Conservation (phyloP, 2,113 vertebrate species). For the Xyliphius kryptos region DNA sequence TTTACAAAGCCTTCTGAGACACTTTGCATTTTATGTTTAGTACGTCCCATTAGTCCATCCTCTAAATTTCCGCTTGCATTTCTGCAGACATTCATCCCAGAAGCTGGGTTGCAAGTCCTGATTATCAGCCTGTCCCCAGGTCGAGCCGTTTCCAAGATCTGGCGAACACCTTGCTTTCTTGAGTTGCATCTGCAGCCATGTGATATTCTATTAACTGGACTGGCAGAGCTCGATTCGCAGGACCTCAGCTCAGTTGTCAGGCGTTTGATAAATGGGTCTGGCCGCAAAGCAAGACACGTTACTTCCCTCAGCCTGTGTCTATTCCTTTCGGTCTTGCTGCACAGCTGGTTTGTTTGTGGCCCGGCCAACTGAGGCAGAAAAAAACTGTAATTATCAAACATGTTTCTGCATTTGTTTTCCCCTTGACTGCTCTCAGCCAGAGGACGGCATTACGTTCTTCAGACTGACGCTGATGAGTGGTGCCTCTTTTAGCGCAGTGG, state of each 20-base stretch:
- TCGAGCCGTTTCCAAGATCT: no score
- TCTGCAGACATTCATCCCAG: background rate
- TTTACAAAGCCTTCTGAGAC: no score
- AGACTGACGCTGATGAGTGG: slow-evolving; percentile 3
- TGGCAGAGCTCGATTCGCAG: background rate
- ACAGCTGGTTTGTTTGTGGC: slow-evolving; percentile 5
- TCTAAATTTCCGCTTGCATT: no score
- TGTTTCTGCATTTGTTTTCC: slow-evolving; percentile 19
- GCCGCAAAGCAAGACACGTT: no score
- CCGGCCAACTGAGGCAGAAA: background rate
- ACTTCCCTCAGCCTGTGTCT: no score
- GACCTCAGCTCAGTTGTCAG: background rate
- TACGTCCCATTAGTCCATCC: no score
- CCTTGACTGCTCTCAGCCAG: slow-evolving; percentile 9
- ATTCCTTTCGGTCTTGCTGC: background rate
- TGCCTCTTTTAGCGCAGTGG: slow-evolving; percentile 1
- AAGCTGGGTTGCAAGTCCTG: background rate
- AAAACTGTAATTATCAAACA: slow-evolving; percentile 4
- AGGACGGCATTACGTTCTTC: background rate
- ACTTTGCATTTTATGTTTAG: no score
- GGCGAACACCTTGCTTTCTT: background rate
- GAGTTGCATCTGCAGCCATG: background rate
- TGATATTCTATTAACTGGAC: background rate
- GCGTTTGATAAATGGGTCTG: background rate
- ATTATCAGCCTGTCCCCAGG: no score